phyloP scores from a whole-genome alignment of 2,797 vertebrate species.

The Enteromius paludinosus region DNA sequence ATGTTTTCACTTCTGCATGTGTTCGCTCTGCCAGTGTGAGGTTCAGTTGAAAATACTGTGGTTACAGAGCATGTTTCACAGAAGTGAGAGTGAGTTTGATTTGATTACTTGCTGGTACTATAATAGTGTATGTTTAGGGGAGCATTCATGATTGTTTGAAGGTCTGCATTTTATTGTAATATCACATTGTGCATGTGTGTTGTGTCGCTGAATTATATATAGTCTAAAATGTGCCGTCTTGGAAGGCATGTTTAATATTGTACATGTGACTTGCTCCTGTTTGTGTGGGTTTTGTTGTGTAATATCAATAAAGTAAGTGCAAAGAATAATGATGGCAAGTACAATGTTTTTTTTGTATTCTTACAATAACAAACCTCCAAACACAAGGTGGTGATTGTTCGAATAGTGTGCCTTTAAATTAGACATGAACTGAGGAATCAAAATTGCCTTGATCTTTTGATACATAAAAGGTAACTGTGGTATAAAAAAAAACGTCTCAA shows the following conservation, averaged over 20 bases:
- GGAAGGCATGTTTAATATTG: neutral
- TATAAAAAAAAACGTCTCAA: neutral
- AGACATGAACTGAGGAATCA: neutral
- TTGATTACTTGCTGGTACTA: neutral
- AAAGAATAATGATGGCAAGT: neutral
- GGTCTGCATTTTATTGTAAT: neutral
- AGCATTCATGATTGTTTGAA: neutral
- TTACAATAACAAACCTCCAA: neutral
- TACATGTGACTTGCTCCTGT: neutral
- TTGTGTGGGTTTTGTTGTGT: neutral
- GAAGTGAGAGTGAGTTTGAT: neutral
- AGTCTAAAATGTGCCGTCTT: neutral
- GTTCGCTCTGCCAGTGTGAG: neutral
- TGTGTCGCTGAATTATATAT: neutral
- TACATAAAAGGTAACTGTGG: too few relatives aligned
- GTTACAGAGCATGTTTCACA: neutral
- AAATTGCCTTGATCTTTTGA: too few relatives aligned
- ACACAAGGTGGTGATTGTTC: neutral
- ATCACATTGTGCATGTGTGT: neutral
- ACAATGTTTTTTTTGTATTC: neutral
- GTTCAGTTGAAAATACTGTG: neutral
- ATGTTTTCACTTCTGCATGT: conserved; percentile 2
- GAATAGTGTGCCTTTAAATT: neutral
- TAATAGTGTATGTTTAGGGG: neutral
- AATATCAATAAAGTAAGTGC: neutral